phyloP scores from a whole-genome alignment of 2,888 invertebrate species.

The Brenthis daphne region DNA sequence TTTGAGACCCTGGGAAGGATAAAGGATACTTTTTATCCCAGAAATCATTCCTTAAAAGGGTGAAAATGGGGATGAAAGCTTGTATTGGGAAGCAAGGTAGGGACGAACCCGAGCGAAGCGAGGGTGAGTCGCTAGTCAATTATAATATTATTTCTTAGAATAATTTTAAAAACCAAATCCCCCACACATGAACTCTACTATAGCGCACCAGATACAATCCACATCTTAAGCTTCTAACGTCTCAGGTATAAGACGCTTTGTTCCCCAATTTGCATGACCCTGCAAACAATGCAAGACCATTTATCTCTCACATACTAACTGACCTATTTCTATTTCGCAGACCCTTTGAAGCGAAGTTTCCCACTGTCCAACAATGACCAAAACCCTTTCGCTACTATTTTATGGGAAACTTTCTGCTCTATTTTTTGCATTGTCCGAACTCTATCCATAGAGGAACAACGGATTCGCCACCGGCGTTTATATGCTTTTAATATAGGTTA shows the following conservation, averaged over 20 bases:
- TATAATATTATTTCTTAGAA: too few relatives aligned
- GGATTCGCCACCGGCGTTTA: slow-evolving; percentile 74
- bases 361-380: slow-evolving; percentile 78
- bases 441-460: slow-evolving; percentile 59
- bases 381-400: slow-evolving; percentile 73
- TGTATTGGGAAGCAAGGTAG: too few relatives aligned
- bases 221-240: slow-evolving; percentile 47
- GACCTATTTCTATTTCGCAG: slow-evolving; percentile 74
- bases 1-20: too few relatives aligned
- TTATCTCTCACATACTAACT: slow-evolving; percentile 65
- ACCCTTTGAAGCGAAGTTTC: slow-evolving; percentile 73
- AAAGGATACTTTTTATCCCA: too few relatives aligned
- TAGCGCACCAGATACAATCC: slow-evolving; percentile 20
- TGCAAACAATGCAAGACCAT: slow-evolving; percentile 61
- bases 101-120: too few relatives aligned
- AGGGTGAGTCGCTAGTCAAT: too few relatives aligned
- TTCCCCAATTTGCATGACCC: slow-evolving; percentile 73
- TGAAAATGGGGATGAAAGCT: too few relatives aligned
- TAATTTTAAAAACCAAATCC: too few relatives aligned
- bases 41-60: too few relatives aligned
- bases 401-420: slow-evolving; percentile 78
- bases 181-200: too few relatives aligned
- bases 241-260: slow-evolving; percentile 55
- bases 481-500: slow-evolving; percentile 67
- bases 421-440: slow-evolving; percentile 80